A percentile compares a stretch with the other conserved stretches of the same genome.
Evolutionary conservation across 92 coral and sea anemone genomes (phyloP).

Genomic region (Zoanthus sociatus): DNA sequence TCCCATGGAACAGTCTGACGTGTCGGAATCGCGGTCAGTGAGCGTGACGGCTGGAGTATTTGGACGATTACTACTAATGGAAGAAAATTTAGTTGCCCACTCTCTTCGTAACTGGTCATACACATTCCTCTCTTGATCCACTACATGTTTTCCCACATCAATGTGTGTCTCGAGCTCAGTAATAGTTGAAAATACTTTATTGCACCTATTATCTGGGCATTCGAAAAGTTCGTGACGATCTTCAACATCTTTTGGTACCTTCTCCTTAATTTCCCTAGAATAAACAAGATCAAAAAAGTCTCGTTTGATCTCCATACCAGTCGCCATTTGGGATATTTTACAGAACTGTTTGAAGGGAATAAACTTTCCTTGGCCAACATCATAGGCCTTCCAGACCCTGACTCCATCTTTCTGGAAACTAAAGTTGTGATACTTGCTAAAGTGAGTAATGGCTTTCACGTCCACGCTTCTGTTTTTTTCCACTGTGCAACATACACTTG

Average conservation of each 20-base stretch:
- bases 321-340: not conserved
- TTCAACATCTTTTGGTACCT: not conserved
- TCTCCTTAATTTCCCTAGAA: constrained; percentile 9
- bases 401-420: constrained; percentile 18
- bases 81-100: constrained; percentile 42
- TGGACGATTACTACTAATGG: constrained; percentile 12
- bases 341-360: constrained; percentile 32
- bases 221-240: constrained; percentile 12
- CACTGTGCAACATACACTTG: not conserved
- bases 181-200: constrained; percentile 32
- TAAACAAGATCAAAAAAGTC: constrained; percentile 27
- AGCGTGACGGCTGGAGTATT: not conserved
- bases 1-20: constrained; percentile 34
- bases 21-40: not conserved
- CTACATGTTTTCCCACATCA: constrained; percentile 24
- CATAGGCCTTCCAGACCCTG: constrained; percentile 47
- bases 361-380: constrained; percentile 32
- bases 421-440: constrained; percentile 39
- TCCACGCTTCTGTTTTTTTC: constrained; percentile 15
- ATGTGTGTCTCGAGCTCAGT: constrained; percentile 38
- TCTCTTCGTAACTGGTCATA: constrained; percentile 38
- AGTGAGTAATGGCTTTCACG: not conserved
- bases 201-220: constrained; percentile 27
- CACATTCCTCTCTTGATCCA: constrained; percentile 19
- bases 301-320: constrained; percentile 3